Conservation (phyloP, 2,888 invertebrate species). For the Tetranychus piercei region DNA sequence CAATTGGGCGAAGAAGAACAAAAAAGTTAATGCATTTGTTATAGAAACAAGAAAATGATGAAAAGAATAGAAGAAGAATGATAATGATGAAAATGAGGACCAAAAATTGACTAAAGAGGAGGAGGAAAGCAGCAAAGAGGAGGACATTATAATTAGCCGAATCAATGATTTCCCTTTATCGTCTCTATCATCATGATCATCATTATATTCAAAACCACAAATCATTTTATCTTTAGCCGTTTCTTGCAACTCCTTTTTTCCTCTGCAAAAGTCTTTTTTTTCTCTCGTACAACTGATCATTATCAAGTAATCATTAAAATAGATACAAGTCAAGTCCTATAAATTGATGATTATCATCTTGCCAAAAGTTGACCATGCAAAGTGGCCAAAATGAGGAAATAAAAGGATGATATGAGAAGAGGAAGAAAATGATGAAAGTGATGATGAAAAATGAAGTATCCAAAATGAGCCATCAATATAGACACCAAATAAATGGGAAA, state of each 20-base stretch:
- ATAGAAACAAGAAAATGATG: not conserved
- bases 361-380: not conserved
- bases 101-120: no score
- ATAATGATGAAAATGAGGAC: not conserved
- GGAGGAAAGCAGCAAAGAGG: not conserved
- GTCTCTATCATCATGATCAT: not conserved
- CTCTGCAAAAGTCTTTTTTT: no score
- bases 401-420: not conserved
- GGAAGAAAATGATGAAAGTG: not conserved
- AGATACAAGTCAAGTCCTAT: not conserved
- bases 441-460: not conserved
- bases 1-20: not conserved
- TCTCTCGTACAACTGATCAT: not conserved
- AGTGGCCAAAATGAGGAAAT: not conserved
- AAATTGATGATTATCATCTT: not conserved
- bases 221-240: not conserved
- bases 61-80: not conserved
- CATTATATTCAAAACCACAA: not conserved
- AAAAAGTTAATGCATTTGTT: not conserved
- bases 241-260: no score
- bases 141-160: slow-evolving; percentile 1
- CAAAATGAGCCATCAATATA: no score
- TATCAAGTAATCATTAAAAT: not conserved
- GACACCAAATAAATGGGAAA: no score
- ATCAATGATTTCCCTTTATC: not conserved